Evolutionary conservation across 2,797 vertebrate genomes (phyloP).

Genomic region (Artibeus jamaicensis): DNA sequence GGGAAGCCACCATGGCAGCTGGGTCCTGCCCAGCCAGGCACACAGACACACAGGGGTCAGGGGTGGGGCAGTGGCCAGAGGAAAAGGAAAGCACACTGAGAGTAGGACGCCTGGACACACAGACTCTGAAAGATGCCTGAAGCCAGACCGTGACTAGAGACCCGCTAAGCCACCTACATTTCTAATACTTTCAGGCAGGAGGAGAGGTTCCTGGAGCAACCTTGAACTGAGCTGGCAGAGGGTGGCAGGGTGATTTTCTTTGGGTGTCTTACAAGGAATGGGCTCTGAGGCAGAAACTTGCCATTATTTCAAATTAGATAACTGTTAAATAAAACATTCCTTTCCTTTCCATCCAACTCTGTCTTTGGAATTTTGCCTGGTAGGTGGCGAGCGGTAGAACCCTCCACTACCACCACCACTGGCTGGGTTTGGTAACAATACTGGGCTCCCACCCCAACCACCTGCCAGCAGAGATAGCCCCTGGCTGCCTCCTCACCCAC

Average conservation of each 20-base stretch:
- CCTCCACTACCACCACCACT: too few relatives aligned
- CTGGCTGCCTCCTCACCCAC: background rate
- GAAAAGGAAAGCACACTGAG: background rate
- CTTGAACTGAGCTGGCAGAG: background rate
- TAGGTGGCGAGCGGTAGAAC: background rate
- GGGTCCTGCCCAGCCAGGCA: background rate
- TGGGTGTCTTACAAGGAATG: background rate
- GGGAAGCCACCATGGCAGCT: background rate
- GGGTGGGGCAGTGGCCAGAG: background rate
- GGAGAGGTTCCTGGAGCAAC: background rate
- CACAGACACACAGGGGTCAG: background rate
- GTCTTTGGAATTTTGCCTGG: background rate
- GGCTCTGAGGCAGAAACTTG: background rate
- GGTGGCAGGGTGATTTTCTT: background rate
- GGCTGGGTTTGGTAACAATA: background rate
- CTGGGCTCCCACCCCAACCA: background rate
- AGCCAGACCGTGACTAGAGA: background rate
- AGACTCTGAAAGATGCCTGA: background rate
- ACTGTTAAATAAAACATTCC: background rate
- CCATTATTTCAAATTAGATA: background rate
- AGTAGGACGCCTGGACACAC: background rate
- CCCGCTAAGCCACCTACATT: background rate
- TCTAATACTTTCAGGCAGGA: background rate
- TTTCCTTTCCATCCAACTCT: background rate
- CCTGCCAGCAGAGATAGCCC: background rate